These are phyloP conservation scores for Ceratina australensis DNA, from an alignment of 1,140 invertebrate species.

Conservation along the genomic window DNA sequence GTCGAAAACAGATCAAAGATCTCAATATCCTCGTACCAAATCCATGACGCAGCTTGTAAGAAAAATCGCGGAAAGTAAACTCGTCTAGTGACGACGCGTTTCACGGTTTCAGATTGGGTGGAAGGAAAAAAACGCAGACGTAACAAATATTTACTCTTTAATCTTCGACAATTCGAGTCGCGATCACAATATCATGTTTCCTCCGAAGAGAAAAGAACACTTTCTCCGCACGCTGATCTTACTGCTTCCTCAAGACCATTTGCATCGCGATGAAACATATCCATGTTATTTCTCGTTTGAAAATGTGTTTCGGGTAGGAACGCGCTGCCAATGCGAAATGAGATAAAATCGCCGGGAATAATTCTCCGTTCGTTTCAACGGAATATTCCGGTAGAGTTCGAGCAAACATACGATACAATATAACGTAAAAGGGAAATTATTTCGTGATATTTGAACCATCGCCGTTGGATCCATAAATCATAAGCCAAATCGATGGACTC, in stretches of 20 bases:
- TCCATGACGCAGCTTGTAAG: no score
- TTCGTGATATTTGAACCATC: no score
- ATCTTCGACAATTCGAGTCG: background rate
- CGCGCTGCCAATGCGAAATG: no score
- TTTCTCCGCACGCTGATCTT: background rate
- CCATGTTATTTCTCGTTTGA: no score
- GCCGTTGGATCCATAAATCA: no score
- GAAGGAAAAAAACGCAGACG: background rate
- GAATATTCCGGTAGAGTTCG: background rate
- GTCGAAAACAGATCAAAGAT: background rate
- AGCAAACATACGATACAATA: background rate
- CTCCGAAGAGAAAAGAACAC: background rate
- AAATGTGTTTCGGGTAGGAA: background rate
- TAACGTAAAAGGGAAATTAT: background rate
- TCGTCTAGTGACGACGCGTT: slow-evolving; percentile 4
- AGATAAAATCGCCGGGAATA: background rate
- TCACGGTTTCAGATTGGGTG: no score
- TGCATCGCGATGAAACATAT: no score
- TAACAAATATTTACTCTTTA: slow-evolving; percentile 19
- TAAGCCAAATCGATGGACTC: no score
- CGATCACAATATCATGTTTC: background rate
- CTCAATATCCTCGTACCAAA: background rate
- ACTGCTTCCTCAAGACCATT: background rate
- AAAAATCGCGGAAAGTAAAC: no score
- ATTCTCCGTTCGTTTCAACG: background rate